Base-by-base conservation (phyloP, 2,888 invertebrate species). In the Folsomia candida region DNA sequence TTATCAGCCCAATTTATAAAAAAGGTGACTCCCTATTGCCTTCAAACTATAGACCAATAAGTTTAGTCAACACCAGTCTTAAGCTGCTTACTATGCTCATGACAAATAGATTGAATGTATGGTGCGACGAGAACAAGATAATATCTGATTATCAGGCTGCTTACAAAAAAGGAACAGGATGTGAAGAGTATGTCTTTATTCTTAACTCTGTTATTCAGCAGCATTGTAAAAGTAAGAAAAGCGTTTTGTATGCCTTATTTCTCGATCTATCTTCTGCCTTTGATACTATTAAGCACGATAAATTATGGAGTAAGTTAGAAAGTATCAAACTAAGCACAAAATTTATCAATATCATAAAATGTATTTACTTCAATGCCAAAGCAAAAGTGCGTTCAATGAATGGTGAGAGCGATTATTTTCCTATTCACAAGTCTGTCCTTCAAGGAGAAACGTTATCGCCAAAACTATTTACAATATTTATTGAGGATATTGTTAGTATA, bases 131-230 rank as follows among this genome's bases (percentile, higher is more conserved):
- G 0, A 62, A 76, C 2, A 58, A 76, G 1, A 78, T 76, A 9
- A 60, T 80, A 14, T 78, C 78, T 0, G 80, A 81, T 59, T 70
- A 72, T 47, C 81, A 80, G 73, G 71, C 77, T 0, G 80, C 79
- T 2, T 81, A 80, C 29, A 67, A 78, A 64, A 62, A 24, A 11
- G 62, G 70, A 51, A 60, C 75, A 51, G 70, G 75, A 1, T 78
- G 76, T 4, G 67, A 74, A 22, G 80, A 81, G 51, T 79, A 79
- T 58, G 71, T 80, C 2, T 80, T 80, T 62, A 70, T 73, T 0
- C 66, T 81, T 0, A 64, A 67, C 1, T 27, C 77, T 0, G 69
- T 67, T 20, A 67, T 79, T 9, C 51, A 69, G 2, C 1, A 69
- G 2, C 69, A 75, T 14, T 29, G 77, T 2, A 60, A 67, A 6